Percentiles rank a stretch among this genome's conserved stretches.
phyloP scores from a whole-genome alignment of 2,888 invertebrate species.

The Elysia crispata region DNA sequence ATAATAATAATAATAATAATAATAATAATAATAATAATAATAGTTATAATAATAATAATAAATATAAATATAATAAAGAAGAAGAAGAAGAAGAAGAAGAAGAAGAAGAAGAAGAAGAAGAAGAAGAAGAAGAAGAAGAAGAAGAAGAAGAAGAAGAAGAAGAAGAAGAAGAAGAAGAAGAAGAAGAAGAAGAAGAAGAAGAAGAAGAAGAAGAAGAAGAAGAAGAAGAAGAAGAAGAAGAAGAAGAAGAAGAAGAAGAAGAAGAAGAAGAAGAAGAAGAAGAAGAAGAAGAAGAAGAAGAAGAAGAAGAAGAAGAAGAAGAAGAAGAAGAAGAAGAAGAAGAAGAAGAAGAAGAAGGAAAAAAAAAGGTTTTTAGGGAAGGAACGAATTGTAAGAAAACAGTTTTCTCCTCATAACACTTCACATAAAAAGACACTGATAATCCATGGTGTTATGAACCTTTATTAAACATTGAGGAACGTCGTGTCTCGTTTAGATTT shows the following conservation, averaged over 20 bases:
- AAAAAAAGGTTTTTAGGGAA: too few relatives aligned
- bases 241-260: slow-evolving; percentile 45
- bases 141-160: slow-evolving; percentile 29
- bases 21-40: too few relatives aligned
- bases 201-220: slow-evolving; percentile 44
- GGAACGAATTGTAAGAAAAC: too few relatives aligned
- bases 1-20: too few relatives aligned
- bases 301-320: background rate
- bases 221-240: slow-evolving; percentile 44
- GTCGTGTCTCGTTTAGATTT: too few relatives aligned
- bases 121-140: slow-evolving; percentile 37
- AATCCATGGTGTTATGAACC: too few relatives aligned
- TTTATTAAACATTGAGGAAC: too few relatives aligned
- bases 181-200: slow-evolving; percentile 42
- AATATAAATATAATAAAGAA: too few relatives aligned
- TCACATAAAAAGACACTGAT: too few relatives aligned
- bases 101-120: slow-evolving; percentile 34
- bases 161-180: slow-evolving; percentile 44
- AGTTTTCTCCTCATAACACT: too few relatives aligned
- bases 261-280: slow-evolving; percentile 45
- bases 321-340: background rate
- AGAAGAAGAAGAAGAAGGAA: slow-evolving; percentile 19
- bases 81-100: slow-evolving; percentile 27
- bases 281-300: slow-evolving; percentile 28
- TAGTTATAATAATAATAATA: too few relatives aligned